These are phyloP conservation scores for Pectinophora gossypiella DNA, from an alignment of 1,140 invertebrate species.

Conservation along the genomic window DNA sequence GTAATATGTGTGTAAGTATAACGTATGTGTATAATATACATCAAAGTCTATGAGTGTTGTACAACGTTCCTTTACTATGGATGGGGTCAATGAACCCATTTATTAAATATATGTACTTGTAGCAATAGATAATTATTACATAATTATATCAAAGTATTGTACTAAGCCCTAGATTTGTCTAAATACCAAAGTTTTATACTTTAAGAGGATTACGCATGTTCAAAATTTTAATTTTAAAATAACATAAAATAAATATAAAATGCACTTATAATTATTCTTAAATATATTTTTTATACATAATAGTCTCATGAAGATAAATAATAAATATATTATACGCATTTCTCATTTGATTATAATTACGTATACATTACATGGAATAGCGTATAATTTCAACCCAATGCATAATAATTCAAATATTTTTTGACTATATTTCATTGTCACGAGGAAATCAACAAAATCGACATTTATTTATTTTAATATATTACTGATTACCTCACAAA, in stretches of 20 bases:
- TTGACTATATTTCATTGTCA: too few relatives aligned
- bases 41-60: slow-evolving; percentile 50
- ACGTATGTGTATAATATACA: slow-evolving; percentile 29
- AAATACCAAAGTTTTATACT: slow-evolving; percentile 37
- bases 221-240: too few relatives aligned
- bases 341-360: too few relatives aligned
- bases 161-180: slow-evolving; percentile 29
- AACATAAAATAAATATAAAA: too few relatives aligned
- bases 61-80: slow-evolving; percentile 57
- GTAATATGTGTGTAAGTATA: slow-evolving; percentile 34
- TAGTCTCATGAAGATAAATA: not conserved
- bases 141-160: slow-evolving; percentile 27
- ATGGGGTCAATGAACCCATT: slow-evolving; percentile 49
- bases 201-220: slow-evolving; percentile 39
- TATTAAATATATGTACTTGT: slow-evolving; percentile 46
- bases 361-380: too few relatives aligned
- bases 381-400: too few relatives aligned
- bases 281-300: not conserved
- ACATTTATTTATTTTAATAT: too few relatives aligned
- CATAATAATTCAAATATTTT: too few relatives aligned
- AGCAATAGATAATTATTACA: slow-evolving; percentile 35
- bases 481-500: too few relatives aligned
- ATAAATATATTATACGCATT: too few relatives aligned
- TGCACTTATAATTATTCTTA: too few relatives aligned
- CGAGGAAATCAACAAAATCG: too few relatives aligned